phyloP scores from a whole-genome alignment of 1,140 invertebrate species.

The Drosophila azteca region DNA sequence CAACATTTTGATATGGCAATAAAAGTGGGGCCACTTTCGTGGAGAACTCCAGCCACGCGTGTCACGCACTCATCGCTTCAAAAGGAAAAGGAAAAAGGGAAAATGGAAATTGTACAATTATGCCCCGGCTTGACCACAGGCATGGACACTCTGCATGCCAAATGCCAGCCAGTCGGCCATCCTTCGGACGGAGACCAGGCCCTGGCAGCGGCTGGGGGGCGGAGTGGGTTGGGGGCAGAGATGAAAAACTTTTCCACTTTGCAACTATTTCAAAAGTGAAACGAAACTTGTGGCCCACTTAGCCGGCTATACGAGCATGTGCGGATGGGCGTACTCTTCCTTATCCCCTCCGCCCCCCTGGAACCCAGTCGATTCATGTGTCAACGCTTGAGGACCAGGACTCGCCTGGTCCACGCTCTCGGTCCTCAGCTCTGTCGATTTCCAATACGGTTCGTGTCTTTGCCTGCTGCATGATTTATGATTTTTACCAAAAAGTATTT shows the following conservation, averaged over 20 bases:
- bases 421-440: slow-evolving; percentile 49
- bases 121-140: slow-evolving; percentile 59
- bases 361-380: slow-evolving; percentile 16
- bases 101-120: slow-evolving; percentile 39
- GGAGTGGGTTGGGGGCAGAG: too few species aligned
- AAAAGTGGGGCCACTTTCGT: too few species aligned
- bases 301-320: slow-evolving; percentile 15
- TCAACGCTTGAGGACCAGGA: slow-evolving; percentile 68
- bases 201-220: too few species aligned
- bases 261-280: slow-evolving; percentile 82
- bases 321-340: not conserved
- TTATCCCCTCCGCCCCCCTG: not conserved
- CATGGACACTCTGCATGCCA: slow-evolving; percentile 75
- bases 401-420: slow-evolving; percentile 9
- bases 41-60: slow-evolving; percentile 9
- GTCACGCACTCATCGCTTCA: slow-evolving; percentile 18
- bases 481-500: slow-evolving; percentile 76
- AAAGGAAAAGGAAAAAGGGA: too few species aligned
- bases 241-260: slow-evolving; percentile 79
- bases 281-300: slow-evolving; percentile 63
- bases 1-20: not conserved
- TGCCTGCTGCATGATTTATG: slow-evolving; percentile 78
- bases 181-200: too few species aligned
- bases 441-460: slow-evolving; percentile 76
- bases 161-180: slow-evolving; percentile 36